Conservation (phyloP, 1,140 invertebrate genomes). For the Scaptomyza pallida region DNA sequence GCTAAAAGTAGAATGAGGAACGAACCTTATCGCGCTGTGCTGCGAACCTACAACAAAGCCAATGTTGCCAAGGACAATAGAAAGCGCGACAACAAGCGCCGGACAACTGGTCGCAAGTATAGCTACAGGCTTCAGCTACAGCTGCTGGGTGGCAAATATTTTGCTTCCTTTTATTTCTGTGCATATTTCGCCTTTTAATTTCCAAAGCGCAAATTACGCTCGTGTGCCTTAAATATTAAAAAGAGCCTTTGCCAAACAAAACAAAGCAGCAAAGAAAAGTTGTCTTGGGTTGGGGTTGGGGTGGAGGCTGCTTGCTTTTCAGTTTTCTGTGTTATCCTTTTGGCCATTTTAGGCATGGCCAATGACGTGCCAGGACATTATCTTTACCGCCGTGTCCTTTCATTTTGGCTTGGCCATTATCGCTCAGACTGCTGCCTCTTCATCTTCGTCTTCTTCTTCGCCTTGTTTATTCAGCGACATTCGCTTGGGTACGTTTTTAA, state of each 20-base stretch:
- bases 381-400: constrained; percentile 50
- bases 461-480: constrained; percentile 65
- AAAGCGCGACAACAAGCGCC: constrained; percentile 32
- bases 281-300: background rate
- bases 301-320: constrained; percentile 25
- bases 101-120: constrained; percentile 45
- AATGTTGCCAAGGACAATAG: constrained; percentile 56
- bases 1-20: background rate
- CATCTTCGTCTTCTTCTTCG: constrained; percentile 5
- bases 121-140: too few species aligned
- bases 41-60: constrained; percentile 47
- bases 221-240: constrained; percentile 62
- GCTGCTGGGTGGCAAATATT: constrained; percentile 36
- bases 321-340: constrained; percentile 52
- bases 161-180: constrained; percentile 43
- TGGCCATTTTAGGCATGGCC: constrained; percentile 41
- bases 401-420: constrained; percentile 57
- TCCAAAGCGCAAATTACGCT: constrained; percentile 65
- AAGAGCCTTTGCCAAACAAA: constrained; percentile 16
- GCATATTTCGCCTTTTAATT: constrained; percentile 66
- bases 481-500: constrained; percentile 67
- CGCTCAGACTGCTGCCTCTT: constrained; percentile 20
- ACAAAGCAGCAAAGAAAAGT: constrained; percentile 21
- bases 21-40: constrained; percentile 39
- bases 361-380: constrained; percentile 55